These are phyloP conservation scores for Notiomystis cincta DNA, from an alignment of 2,113 vertebrate genomes.

Conservation along the genomic window DNA sequence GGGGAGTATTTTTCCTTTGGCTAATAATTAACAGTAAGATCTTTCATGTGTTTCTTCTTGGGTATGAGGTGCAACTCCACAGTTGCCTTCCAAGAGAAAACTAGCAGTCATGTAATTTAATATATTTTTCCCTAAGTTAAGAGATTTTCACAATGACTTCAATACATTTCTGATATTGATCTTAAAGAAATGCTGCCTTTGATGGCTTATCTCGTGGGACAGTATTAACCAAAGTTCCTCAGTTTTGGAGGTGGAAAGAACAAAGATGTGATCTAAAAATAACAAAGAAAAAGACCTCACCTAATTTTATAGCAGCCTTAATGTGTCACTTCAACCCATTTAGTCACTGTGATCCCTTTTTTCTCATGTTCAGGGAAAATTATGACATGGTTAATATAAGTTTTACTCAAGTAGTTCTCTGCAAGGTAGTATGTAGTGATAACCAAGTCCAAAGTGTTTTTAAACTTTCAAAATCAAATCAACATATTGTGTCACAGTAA, in stretches of 20 bases:
- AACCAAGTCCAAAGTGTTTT: neutral
- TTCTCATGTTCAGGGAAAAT: neutral
- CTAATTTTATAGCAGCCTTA: neutral
- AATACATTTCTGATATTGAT: neutral
- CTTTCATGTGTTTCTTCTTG: neutral
- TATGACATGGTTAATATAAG: neutral
- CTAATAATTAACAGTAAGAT: neutral
- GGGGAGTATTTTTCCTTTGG: neutral
- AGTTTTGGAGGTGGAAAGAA: neutral
- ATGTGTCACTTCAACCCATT: neutral
- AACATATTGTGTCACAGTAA: neutral
- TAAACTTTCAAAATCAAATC: neutral
- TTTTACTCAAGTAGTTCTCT: neutral
- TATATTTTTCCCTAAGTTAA: neutral
- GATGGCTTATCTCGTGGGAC: neutral
- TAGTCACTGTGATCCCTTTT: neutral
- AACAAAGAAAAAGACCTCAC: neutral
- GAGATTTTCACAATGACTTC: neutral
- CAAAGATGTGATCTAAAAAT: neutral
- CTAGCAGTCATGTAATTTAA: neutral
- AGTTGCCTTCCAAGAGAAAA: neutral
- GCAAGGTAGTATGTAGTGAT: neutral
- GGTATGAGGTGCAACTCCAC: neutral
- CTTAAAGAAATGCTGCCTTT: neutral
- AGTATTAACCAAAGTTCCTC: neutral